Evolutionary conservation across 2,797 vertebrate genomes (phyloP).

Genomic region (Tapirus indicus): DNA sequence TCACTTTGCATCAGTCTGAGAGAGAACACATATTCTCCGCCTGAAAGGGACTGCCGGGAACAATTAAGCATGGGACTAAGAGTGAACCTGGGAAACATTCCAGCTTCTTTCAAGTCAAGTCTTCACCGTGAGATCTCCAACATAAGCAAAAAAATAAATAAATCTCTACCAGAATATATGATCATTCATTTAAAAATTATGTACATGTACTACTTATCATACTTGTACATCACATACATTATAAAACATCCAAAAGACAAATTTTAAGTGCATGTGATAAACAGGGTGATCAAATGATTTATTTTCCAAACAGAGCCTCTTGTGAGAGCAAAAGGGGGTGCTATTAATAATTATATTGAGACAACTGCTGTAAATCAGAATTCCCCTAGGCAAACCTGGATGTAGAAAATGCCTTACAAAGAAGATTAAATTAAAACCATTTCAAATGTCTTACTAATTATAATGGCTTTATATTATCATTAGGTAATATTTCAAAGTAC

Average conservation of each 20-base stretch:
- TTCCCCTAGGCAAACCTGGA: background rate
- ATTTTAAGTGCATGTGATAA: background rate
- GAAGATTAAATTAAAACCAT: background rate
- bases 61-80: slow-evolving; percentile 48
- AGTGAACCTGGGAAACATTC: slow-evolving; percentile 61
- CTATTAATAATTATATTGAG: background rate
- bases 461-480: background rate
- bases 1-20: slow-evolving; percentile 80
- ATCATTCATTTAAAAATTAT: background rate
- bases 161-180: background rate
- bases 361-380: background rate
- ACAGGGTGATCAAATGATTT: background rate
- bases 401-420: background rate
- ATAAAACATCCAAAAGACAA: background rate
- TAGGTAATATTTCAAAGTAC: background rate
- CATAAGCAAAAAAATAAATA: background rate
- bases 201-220: background rate
- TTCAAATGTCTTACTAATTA: background rate
- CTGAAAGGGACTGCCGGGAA: slow-evolving; percentile 55
- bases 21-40: slow-evolving; percentile 55
- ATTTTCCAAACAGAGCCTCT: background rate
- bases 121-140: background rate
- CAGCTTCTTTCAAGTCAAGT: background rate
- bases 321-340: background rate
- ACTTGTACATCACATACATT: background rate